Base-by-base conservation (phyloP, 37 sponge, comb jelly and placozoan species). In the Beroe forskalii region DNA sequence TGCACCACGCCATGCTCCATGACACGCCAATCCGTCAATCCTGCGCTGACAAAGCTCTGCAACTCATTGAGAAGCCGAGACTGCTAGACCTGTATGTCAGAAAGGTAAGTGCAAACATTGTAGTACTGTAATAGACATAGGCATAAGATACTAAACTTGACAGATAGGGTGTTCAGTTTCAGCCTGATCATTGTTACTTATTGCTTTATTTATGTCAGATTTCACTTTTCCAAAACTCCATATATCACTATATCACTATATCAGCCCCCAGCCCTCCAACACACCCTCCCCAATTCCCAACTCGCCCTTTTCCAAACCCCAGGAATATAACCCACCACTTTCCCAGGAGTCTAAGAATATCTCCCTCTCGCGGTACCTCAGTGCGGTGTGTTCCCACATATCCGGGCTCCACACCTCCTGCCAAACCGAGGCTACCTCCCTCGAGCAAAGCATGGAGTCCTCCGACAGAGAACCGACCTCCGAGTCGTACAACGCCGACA, bases 361-460 rank as follows among this genome's bases (percentile, higher is more conserved):
- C 2, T 37, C 44, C 43, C 86, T 80, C 0, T 22, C 28, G 12
- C 28, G 30, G 28, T 80, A 80, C 55, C 25, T 80, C n/a, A 44
- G 86, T 80, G 86, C 86, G 0, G 55, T 80, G 2, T 80, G 86
- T 80, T 80, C 86, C 43, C 86, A 80, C 55, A 38, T 80, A 20
- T 80, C 86, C 40, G 44, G 86, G 0, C 55, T 38, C 12, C 86
- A 33, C 30, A 44, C 86, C 27, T 80, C 38, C 55, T 80, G 86
- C 55, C 86, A 80, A 48, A 48, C 6, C 55, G 55, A 48, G 55
- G 55, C 55, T 12, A 12, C 55, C 6, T 48, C 72, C 35, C 72
- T 69, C 17, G 32, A 69, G 37, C 72, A 69, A 69, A 69, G 72
- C 32, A 17, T 69, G 35, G 72, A 69, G 0, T 69, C 72, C 38